Conservation (phyloP, 2,113 vertebrate species). For the Ornithorhynchus anatinus region DNA sequence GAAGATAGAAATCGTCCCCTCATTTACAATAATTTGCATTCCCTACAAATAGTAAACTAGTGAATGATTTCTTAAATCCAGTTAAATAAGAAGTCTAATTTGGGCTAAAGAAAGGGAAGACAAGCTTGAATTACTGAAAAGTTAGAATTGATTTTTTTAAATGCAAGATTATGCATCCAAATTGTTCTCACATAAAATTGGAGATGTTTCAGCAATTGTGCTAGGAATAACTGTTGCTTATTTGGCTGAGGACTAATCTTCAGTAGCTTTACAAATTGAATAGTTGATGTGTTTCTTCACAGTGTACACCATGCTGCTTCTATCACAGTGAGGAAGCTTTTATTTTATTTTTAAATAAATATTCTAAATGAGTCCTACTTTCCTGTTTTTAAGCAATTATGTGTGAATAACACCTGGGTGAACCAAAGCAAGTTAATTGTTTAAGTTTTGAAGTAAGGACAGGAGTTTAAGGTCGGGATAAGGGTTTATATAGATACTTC, state of each 20-base stretch:
- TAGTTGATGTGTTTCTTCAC: fast-evolving
- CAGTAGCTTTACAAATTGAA: not conserved
- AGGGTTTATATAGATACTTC: not conserved
- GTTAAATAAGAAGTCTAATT: not conserved
- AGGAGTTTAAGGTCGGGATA: not conserved
- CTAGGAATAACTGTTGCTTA: not conserved
- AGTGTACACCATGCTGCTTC: not conserved
- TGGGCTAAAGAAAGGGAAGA: not conserved
- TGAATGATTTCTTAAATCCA: not conserved
- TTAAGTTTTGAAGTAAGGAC: conserved; percentile 17
- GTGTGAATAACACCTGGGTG: conserved; percentile 25
- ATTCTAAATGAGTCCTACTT: not conserved
- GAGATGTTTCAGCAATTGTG: not conserved
- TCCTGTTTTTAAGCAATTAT: not conserved
- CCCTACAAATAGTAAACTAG: not conserved
- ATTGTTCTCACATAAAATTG: not conserved
- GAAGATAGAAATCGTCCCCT: not conserved
- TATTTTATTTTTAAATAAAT: not conserved
- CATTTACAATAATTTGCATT: not conserved
- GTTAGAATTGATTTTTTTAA: not conserved
- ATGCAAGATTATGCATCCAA: not conserved
- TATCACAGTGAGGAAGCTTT: not conserved
- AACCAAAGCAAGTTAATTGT: conserved; percentile 32
- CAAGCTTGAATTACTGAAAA: not conserved
- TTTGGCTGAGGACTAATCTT: not conserved